phyloP scores from a whole-genome alignment of 1,140 invertebrate genomes.

The Neuroterus valhalla region DNA sequence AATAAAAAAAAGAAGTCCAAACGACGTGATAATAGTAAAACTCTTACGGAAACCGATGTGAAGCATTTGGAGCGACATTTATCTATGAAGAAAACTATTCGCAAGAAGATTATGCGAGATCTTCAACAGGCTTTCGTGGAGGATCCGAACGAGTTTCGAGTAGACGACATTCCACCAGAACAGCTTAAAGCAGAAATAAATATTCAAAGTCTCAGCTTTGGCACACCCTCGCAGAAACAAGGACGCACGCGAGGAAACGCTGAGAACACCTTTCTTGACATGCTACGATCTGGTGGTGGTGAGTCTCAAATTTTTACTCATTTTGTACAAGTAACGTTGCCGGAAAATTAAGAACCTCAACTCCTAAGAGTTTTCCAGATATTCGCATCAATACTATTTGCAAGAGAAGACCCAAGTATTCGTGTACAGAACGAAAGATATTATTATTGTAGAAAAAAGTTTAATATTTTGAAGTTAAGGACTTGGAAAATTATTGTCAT shows the following conservation, averaged over 20 bases:
- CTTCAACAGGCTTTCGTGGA: constrained; percentile 85
- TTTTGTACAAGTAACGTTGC: too few species aligned
- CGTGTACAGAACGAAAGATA: too few species aligned
- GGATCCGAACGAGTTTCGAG: constrained; percentile 83
- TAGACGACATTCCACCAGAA: constrained; percentile 81
- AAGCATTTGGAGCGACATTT: constrained; percentile 87
- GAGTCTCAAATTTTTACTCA: constrained; percentile 2
- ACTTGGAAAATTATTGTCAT: too few species aligned
- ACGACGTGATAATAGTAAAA: constrained; percentile 77
- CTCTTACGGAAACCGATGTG: constrained; percentile 81
- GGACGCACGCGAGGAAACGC: constrained; percentile 74
- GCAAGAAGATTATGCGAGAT: constrained; percentile 90
- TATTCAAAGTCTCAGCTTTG: constrained; percentile 81
- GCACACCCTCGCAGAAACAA: constrained; percentile 69
- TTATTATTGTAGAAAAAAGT: too few species aligned
- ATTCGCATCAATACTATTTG: too few species aligned
- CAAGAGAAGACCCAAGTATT: too few species aligned
- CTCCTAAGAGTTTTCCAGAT: too few species aligned
- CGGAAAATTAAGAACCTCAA: too few species aligned
- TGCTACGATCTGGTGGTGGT: constrained; percentile 76
- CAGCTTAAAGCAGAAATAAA: constrained; percentile 82
- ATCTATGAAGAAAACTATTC: constrained; percentile 91
- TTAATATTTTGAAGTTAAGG: too few species aligned
- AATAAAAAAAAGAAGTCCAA: constrained; percentile 77
- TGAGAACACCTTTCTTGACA: constrained; percentile 82